phyloP scores from a whole-genome alignment of 2,888 invertebrate genomes.

The Octonoba sinensis region DNA sequence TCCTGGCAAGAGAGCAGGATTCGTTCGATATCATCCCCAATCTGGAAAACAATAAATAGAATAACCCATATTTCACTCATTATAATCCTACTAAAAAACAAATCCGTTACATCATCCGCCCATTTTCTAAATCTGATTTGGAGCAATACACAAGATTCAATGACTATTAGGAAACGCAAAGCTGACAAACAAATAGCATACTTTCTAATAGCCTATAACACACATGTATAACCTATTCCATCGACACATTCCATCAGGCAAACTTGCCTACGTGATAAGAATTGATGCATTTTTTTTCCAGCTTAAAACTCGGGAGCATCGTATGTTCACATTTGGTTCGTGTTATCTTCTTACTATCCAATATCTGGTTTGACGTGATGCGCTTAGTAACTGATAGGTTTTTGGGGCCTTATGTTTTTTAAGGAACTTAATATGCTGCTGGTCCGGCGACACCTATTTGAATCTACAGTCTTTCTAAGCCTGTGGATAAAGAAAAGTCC shows the following conservation, averaged over 20 bases:
- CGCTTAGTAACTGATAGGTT: constrained; percentile 25
- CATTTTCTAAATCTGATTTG: no score
- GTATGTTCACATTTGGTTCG: constrained; percentile 26
- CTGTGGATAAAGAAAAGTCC: constrained; percentile 2
- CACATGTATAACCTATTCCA: constrained; percentile 50
- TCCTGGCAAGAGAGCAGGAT: no score
- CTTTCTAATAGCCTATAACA: constrained; percentile 44
- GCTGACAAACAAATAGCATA: constrained; percentile 32
- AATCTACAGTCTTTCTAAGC: constrained; percentile 42
- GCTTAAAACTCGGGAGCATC: constrained; percentile 26
- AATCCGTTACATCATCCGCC: no score
- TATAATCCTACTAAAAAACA: no score
- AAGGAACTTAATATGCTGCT: constrained; percentile 46
- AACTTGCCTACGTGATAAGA: constrained; percentile 41
- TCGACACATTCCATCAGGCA: constrained; percentile 47
- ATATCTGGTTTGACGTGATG: constrained; percentile 50
- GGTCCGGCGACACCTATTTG: constrained; percentile 32
- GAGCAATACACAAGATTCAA: no score
- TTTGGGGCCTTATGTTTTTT: constrained; percentile 18
- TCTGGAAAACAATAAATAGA: no score
- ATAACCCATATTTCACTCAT: no score
- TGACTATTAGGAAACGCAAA: no score
- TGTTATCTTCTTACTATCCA: constrained; percentile 36
- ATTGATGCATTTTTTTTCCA: constrained; percentile 29
- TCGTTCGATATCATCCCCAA: no score